These are phyloP conservation scores for Galaxea fascicularis DNA, from an alignment of 92 coral and sea anemone species.

Conservation along the genomic window DNA sequence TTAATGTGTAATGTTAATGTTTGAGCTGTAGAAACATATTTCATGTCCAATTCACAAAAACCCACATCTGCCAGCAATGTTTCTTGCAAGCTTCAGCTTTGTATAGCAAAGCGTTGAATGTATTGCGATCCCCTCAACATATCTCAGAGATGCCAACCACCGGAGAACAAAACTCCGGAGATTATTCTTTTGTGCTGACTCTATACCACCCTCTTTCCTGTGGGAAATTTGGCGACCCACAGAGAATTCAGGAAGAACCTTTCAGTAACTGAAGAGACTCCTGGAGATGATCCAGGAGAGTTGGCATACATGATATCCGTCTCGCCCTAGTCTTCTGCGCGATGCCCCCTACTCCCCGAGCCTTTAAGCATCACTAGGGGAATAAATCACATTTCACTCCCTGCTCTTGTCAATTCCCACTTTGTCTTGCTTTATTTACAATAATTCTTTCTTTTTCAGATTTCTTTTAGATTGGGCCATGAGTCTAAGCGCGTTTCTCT, in stretches of 20 bases:
- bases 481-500: constrained; percentile 33
- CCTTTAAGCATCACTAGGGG: neutral
- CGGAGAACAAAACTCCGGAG: neutral
- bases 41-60: neutral
- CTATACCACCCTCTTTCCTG: neutral
- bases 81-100: neutral
- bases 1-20: too few species aligned
- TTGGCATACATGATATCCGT: neutral
- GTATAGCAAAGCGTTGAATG: neutral
- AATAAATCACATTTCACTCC: neutral
- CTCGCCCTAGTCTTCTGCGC: neutral
- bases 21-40: neutral
- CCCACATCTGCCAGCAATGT: neutral
- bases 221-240: neutral
- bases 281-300: neutral
- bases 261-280: too few species aligned
- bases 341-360: neutral
- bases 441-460: neutral
- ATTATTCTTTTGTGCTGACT: neutral
- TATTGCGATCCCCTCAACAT: neutral
- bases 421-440: neutral
- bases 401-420: neutral
- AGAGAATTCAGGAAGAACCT: neutral
- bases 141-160: neutral
- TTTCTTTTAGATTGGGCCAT: constrained; percentile 8